Evolutionary conservation across 2,888 invertebrate species (phyloP).

Genomic region (Theretra japonica): DNA sequence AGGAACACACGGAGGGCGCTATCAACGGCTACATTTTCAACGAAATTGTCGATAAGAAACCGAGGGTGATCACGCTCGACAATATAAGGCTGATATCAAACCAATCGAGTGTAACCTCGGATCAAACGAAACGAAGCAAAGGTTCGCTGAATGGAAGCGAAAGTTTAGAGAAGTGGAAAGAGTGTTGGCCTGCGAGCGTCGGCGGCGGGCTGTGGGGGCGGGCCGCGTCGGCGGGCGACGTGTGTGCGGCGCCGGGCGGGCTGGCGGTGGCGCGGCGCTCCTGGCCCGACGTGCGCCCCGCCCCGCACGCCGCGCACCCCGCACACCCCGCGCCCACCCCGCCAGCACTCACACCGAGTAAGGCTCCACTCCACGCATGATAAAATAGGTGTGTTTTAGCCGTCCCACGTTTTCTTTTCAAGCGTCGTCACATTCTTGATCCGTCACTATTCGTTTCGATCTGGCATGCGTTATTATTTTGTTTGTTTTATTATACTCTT

Average conservation of each 20-base stretch:
- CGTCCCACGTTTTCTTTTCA: constrained; percentile 52
- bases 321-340: constrained; percentile 35
- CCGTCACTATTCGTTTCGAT: constrained; percentile 39
- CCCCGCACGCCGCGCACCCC: constrained; percentile 47
- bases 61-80: constrained; percentile 77
- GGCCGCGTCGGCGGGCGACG: constrained; percentile 43
- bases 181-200: constrained; percentile 23
- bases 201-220: constrained; percentile 33
- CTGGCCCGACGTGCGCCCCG: constrained; percentile 62
- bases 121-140: constrained; percentile 51
- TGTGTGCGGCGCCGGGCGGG: constrained; percentile 30
- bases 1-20: constrained; percentile 64
- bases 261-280: constrained; percentile 47
- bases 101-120: constrained; percentile 61
- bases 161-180: constrained; percentile 58
- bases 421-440: constrained; percentile 37
- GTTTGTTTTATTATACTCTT: constrained; percentile 29
- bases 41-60: constrained; percentile 80
- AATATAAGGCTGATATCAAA: constrained; percentile 70
- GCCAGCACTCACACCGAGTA: constrained; percentile 56
- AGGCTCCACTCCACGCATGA: constrained; percentile 75
- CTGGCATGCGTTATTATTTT: constrained; percentile 57
- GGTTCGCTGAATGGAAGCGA: constrained; percentile 56
- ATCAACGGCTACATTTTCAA: constrained; percentile 70
- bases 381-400: constrained; percentile 78